phyloP scores from a whole-genome alignment of 2,113 vertebrate species.

The Oriolus oriolus region DNA sequence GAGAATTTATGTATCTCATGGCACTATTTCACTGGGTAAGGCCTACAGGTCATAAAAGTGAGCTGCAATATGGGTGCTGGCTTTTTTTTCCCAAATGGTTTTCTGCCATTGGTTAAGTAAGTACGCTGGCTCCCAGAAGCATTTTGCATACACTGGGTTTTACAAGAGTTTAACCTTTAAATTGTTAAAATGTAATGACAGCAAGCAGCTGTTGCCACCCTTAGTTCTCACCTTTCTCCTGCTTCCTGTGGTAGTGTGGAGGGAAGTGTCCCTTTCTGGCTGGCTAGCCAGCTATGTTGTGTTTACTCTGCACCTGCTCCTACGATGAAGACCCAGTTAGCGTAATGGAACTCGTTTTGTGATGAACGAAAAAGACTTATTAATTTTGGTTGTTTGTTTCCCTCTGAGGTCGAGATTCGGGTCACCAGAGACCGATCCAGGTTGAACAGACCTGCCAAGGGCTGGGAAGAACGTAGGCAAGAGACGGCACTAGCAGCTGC shows the following conservation, averaged over 20 bases:
- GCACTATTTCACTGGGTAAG: neutral
- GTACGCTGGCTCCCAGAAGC: neutral
- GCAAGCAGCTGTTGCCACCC: neutral
- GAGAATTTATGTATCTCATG: neutral
- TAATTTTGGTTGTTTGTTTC: neutral
- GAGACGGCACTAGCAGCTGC: conserved; percentile 55
- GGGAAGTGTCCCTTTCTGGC: neutral
- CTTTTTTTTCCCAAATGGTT: neutral
- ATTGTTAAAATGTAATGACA: neutral
- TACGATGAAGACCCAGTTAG: fast-evolving
- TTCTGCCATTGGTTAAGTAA: neutral
- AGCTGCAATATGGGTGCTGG: neutral
- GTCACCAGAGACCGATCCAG: conserved; percentile 71
- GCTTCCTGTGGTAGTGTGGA: fast-evolving
- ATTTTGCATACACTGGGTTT: neutral
- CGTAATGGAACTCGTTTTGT: fast-evolving
- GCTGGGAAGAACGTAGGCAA: conserved; percentile 75
- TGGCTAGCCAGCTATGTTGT: neutral
- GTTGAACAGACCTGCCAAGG: conserved; percentile 72
- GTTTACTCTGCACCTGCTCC: fast-evolving
- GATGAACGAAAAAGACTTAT: no score
- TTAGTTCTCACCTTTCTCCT: no score
- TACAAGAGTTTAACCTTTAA: neutral
- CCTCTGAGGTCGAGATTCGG: conserved; percentile 67
- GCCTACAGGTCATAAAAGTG: neutral